phyloP scores from a whole-genome alignment of 2,888 invertebrate species.

The Cacoxenus indagator region DNA sequence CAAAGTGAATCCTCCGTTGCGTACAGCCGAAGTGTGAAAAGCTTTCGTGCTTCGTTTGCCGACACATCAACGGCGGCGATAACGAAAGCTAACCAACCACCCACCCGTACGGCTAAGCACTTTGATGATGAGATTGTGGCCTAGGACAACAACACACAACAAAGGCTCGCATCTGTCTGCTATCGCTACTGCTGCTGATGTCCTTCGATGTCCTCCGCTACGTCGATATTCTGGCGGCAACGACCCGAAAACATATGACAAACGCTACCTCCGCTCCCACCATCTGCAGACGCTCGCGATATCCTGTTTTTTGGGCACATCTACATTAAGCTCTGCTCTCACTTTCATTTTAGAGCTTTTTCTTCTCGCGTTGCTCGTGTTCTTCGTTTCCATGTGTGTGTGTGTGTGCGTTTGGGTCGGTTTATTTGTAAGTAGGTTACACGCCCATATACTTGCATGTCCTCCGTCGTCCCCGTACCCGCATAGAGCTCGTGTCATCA shows the following conservation, averaged over 20 bases:
- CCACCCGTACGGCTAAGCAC: background rate
- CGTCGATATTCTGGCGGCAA: conserved; percentile 51
- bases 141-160: conserved; percentile 55
- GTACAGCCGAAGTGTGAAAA: conserved; percentile 27
- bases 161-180: conserved; percentile 5
- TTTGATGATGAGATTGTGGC: conserved; percentile 46
- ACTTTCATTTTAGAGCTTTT: conserved; percentile 20
- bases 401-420: conserved; percentile 1
- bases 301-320: conserved; percentile 42
- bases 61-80: background rate
- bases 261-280: conserved; percentile 19
- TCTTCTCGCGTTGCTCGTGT: background rate
- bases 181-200: conserved; percentile 41
- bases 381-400: background rate
- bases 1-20: background rate
- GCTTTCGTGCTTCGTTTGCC: background rate
- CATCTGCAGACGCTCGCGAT: conserved; percentile 39
- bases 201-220: conserved; percentile 59
- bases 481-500: background rate
- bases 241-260: conserved; percentile 66
- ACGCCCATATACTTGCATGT: conserved; percentile 34
- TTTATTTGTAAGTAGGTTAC: conserved; percentile 33
- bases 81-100: background rate
- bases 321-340: conserved; percentile 32
- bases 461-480: conserved; percentile 16